Base-by-base conservation (phyloP, 2,888 invertebrate genomes). In the Cryptus viduatorius region DNA sequence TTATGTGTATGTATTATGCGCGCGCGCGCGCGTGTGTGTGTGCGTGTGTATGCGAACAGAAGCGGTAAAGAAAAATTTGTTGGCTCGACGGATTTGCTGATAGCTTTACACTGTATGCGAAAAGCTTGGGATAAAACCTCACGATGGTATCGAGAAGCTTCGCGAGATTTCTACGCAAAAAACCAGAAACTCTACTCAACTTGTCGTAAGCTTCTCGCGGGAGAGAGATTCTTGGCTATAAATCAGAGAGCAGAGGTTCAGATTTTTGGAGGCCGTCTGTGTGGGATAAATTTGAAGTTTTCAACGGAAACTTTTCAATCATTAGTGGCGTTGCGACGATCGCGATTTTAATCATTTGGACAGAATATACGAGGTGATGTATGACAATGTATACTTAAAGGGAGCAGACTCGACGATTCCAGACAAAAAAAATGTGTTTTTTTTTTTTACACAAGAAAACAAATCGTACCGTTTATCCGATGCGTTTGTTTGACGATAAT, bases 61-160 rank as follows among this genome's bases (percentile, higher is more conserved):
- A 53, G 56, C 31, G 16, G 44, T 16, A 50, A 77, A 78, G 72
- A 78, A 65, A 78, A 78, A 67, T 82, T 82, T 82, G 72, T 72
- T 82, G 71, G 71, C 73, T 81, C 76, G 76, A 75, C 76, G 68
- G 81, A 82, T 82, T 82, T 76, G 69, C 81, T 82, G 69, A 82
- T 75, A 71, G 68, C 53, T 59, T n/a, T 37, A 19, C 59, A 37
- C 31, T 48, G n/a, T 50, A 44, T 24, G 19, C 37, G 37, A 48
- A 3, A 24, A 24, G 31, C 19, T 37, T 4, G 56, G 67, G 48
- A 19, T 31, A 64, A 37, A 19, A 37, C 50, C 8, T 42, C 71
- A 37, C 37, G 53, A 16, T 16, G 44, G 16, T 69, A 42, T 59
- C 59, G 61, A 29, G 29, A 46, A 56, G 73, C 44, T 73, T 65